Conservation (phyloP, 2,888 invertebrate species). For the Anorthoa munda region DNA sequence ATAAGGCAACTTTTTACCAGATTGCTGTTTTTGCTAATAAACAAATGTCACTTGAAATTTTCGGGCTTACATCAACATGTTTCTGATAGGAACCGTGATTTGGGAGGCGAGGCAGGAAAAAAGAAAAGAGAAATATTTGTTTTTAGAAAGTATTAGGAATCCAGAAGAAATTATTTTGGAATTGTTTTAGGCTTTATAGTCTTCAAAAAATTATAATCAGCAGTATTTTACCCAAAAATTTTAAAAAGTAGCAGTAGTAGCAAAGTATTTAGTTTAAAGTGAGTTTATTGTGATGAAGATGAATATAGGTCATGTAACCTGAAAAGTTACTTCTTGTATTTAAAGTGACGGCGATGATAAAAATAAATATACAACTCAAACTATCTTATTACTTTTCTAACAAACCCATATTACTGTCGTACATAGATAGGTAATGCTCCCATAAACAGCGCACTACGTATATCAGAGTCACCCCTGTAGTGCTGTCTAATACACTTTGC, state of each 20-base stretch:
- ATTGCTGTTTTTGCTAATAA: not conserved
- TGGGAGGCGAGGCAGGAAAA: too few relatives aligned
- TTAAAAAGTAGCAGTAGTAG: too few relatives aligned
- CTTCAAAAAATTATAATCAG: too few relatives aligned
- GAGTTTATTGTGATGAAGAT: too few relatives aligned
- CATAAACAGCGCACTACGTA: not conserved
- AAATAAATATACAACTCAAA: too few relatives aligned
- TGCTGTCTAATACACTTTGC: not conserved
- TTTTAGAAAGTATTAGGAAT: not conserved
- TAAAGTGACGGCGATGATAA: too few relatives aligned
- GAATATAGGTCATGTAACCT: too few relatives aligned
- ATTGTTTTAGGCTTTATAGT: too few relatives aligned
- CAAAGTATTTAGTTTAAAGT: too few relatives aligned
- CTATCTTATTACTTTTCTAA: not conserved
- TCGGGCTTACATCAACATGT: conserved; percentile 32
- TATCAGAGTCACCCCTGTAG: not conserved
- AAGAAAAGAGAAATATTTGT: not conserved
- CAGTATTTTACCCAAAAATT: too few relatives aligned
- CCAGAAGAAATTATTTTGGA: too few relatives aligned
- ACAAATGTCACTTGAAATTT: not conserved
- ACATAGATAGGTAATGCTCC: conserved; percentile 12
- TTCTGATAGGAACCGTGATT: conserved; percentile 25
- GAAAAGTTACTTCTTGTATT: too few relatives aligned
- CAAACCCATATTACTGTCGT: conserved; percentile 7
- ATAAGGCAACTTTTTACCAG: conserved; percentile 19